Conservation (phyloP, 1,140 invertebrate genomes). For the Magallana ariakensis region DNA sequence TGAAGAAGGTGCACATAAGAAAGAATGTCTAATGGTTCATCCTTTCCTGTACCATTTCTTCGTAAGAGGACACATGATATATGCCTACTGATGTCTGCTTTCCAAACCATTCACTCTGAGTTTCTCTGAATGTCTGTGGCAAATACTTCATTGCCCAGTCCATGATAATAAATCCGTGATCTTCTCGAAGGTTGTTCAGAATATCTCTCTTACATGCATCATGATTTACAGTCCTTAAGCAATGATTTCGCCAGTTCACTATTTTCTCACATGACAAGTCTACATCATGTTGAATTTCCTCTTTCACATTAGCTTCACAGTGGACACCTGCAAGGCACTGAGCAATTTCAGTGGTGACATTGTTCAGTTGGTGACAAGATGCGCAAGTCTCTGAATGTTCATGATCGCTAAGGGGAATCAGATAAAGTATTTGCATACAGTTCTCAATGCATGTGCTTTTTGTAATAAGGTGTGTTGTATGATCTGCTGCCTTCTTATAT, state of each 20-base stretch:
- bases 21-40: not conserved
- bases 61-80: slow-evolving; percentile 3
- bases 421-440: too few relatives aligned
- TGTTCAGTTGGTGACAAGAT: not conserved
- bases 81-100: slow-evolving; percentile 9
- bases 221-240: slow-evolving; percentile 41
- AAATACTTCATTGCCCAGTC: slow-evolving; percentile 41
- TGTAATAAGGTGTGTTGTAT: too few relatives aligned
- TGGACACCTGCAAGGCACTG: not conserved
- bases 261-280: slow-evolving; percentile 22
- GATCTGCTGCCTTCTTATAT: too few relatives aligned
- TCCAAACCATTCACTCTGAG: slow-evolving; percentile 21
- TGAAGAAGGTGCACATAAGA: slow-evolving; percentile 1
- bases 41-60: not conserved
- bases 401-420: too few relatives aligned
- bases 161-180: too few relatives aligned
- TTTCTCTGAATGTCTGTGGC: slow-evolving; percentile 39
- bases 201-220: slow-evolving; percentile 18
- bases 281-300: not conserved
- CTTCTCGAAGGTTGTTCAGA: not conserved
- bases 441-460: too few relatives aligned
- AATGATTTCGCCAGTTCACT: slow-evolving; percentile 19
- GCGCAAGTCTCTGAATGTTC: too few relatives aligned
- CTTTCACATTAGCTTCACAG: not conserved
- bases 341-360: slow-evolving; percentile 1